Percentiles rank a stretch among this genome's conserved stretches.
phyloP scores from a whole-genome alignment of 2,113 vertebrate species.

The Myodes glareolus region DNA sequence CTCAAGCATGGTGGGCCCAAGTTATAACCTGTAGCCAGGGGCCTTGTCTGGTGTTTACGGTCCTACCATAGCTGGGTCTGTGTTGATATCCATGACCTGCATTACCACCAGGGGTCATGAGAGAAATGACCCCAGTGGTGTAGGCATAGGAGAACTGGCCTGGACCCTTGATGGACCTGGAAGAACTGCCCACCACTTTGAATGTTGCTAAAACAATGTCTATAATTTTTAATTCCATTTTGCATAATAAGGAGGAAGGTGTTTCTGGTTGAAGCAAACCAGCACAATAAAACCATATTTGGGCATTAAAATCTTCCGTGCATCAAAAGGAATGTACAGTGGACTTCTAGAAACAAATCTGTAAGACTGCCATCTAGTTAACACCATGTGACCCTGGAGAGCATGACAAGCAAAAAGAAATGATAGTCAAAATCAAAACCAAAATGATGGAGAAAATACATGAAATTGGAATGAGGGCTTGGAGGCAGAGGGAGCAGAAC shows the following conservation, averaged over 20 bases:
- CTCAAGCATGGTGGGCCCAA: background rate
- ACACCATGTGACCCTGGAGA: background rate
- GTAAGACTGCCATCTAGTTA: background rate
- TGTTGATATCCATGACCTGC: background rate
- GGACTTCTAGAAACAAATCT: background rate
- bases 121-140: background rate
- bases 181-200: background rate
- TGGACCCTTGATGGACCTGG: background rate
- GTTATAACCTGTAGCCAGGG: background rate
- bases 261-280: background rate
- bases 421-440: background rate
- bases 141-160: background rate
- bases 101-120: background rate
- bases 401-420: background rate
- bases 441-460: background rate
- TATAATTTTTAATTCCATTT: background rate
- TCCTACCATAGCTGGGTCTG: background rate
- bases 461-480: too few species aligned
- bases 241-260: background rate
- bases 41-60: background rate
- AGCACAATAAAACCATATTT: background rate
- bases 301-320: background rate
- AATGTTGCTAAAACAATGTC: background rate
- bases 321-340: background rate
- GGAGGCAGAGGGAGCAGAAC: accelerated